Conservation (phyloP, 23 tunicate species). For the Styela clava region DNA sequence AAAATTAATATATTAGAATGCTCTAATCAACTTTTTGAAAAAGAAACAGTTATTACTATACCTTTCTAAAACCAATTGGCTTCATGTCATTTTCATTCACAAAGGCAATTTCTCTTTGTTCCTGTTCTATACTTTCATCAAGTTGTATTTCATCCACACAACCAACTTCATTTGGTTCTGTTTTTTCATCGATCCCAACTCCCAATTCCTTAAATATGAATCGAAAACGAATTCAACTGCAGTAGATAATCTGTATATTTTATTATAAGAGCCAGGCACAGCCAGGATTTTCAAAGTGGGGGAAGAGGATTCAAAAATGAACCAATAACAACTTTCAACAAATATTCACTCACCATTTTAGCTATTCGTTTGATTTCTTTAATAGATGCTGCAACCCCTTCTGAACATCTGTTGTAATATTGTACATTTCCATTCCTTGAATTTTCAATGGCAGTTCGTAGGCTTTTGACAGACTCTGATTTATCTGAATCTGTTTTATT, state of each 20-base stretch:
- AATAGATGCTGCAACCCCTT: conserved; percentile 2
- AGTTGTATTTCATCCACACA: conserved; percentile 56
- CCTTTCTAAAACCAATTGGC: conserved; percentile 67
- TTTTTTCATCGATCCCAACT: background rate
- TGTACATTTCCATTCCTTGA: background rate
- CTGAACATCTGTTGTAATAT: background rate
- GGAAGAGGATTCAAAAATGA: too few relatives aligned
- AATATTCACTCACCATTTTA: conserved; percentile 21
- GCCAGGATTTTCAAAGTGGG: too few relatives aligned
- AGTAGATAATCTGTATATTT: too few relatives aligned
- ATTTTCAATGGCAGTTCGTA: background rate
- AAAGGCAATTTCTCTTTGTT: conserved; percentile 49
- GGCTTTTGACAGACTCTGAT: background rate
- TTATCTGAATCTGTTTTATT: background rate
- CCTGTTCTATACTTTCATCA: conserved; percentile 53
- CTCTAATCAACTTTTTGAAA: too few relatives aligned
- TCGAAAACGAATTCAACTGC: background rate
- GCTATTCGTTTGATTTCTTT: conserved; percentile 1
- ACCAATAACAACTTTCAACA: too few relatives aligned
- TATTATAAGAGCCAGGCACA: too few relatives aligned
- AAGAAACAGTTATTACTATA: too few relatives aligned
- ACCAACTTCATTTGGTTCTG: conserved; percentile 11
- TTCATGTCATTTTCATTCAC: conserved; percentile 8
- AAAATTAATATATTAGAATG: too few relatives aligned
- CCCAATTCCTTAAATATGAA: conserved; percentile 15